phyloP scores from a whole-genome alignment of 2,797 vertebrate genomes.

The Myotis findleyi region DNA sequence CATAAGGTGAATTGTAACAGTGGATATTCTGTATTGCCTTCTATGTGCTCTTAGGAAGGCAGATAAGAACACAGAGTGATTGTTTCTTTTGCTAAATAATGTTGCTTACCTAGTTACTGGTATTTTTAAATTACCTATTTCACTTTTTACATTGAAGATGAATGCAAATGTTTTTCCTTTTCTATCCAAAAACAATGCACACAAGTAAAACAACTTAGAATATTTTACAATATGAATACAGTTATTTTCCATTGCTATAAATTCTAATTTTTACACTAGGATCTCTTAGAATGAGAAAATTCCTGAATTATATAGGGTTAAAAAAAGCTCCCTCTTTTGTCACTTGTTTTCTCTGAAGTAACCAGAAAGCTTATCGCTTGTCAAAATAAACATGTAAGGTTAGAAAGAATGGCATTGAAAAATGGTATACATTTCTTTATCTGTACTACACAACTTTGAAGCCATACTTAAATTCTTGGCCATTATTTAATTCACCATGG shows the following conservation, averaged over 20 bases:
- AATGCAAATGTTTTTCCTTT: background rate
- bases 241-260: background rate
- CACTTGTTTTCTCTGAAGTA: background rate
- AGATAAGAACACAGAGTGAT: slow-evolving; percentile 25
- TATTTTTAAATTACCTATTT: slow-evolving; percentile 41
- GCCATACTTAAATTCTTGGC: background rate
- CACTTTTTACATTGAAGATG: background rate
- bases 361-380: slow-evolving; percentile 39
- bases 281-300: slow-evolving; percentile 31
- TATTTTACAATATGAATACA: background rate
- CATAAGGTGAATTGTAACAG: slow-evolving; percentile 51
- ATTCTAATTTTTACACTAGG: background rate
- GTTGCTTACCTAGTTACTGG: background rate
- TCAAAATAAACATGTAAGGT: slow-evolving; percentile 43
- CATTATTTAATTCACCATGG: slow-evolving; percentile 16
- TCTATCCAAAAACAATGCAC: background rate
- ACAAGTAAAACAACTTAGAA: slow-evolving; percentile 31
- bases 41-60: background rate
- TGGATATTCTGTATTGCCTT: background rate
- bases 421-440: background rate
- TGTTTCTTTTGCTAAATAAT: slow-evolving; percentile 50
- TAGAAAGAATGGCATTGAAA: background rate
- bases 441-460: slow-evolving; percentile 23
- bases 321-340: background rate
- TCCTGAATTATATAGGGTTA: background rate